Conservation (phyloP, 2,797 vertebrate genomes). For the Rhinichthys osculus region DNA sequence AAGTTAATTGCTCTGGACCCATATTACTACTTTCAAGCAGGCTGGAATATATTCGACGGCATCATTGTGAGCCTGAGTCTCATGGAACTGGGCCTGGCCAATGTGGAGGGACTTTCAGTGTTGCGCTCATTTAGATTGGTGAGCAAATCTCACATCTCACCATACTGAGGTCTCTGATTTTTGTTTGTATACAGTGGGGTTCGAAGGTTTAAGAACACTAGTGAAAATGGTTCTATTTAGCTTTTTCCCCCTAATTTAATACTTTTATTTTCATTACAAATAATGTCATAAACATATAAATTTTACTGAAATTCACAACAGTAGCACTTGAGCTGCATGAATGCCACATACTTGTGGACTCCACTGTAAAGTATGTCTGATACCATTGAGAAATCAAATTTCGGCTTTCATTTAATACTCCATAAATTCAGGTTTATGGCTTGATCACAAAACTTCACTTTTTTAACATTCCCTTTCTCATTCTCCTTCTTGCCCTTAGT, state of each 20-base stretch:
- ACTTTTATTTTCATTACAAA: neutral
- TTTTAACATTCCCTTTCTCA: neutral
- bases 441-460: neutral
- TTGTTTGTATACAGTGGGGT: neutral
- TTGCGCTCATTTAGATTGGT: constrained; percentile 97
- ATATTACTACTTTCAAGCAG: constrained; percentile 97
- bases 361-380: neutral
- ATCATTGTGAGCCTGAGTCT: constrained; percentile 97
- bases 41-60: constrained; percentile 98
- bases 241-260: neutral
- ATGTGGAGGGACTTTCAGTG: constrained; percentile 94
- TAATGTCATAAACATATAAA: neutral
- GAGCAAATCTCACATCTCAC: constrained; percentile 64
- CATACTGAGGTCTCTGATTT: neutral
- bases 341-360: too few species aligned
- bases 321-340: neutral
- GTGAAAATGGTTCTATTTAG: neutral
- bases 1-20: constrained; percentile 95
- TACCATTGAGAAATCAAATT: neutral
- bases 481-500: constrained; percentile 74
- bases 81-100: constrained; percentile 94
- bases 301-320: neutral
- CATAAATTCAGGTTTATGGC: neutral
- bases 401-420: neutral
- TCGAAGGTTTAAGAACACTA: neutral